Base-by-base conservation (phyloP, 2,113 vertebrate genomes). In the Corythornis vintsioides region DNA sequence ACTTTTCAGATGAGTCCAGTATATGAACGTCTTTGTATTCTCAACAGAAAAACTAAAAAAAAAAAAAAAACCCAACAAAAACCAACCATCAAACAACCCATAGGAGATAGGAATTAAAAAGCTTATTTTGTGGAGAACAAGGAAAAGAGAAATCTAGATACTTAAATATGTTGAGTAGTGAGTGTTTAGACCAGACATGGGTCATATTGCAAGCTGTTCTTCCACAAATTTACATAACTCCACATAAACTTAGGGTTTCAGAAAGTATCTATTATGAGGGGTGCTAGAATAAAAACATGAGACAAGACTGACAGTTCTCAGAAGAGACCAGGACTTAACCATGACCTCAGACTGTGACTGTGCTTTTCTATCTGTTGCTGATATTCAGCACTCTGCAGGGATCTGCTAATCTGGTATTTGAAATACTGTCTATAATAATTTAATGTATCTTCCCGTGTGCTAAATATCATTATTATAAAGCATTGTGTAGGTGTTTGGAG, bases 401-500 rank as follows among this genome's bases (percentile, higher is more conserved):
- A 57, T 67, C 82, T 91, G 55, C 69, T 88, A 52, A 92, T 83
- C 83, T 38, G n/a, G 8, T 57, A 47, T 75, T 89, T 94, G 83
- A 90, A 94, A 48, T 56, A 5, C 45, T 24, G 4, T 74, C 81
- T 87, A 0, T 83, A 83, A 80, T 83, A 64, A 80, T 69, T 86
- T 79, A 87, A n/a, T 73, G 67, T 61, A 73, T 33, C 77, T 89
- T 74, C 57, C 82, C 5, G 0, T 56, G 76, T 74, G 88, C 60
- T 82, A 79, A 91, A 22, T 91, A 43, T 8, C 64, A 29, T 79
- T 71, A 45, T 67, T 89, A 19, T 24, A 50, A 91, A 92, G 56
- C 19, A 29, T 50, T 48, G 16, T 69, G 90, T 79, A 42, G 81
- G 67, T 86, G 87, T 94, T 90, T 88, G 82, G 75, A 92, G 90